These are phyloP conservation scores for Aphelenchoides bicaudatus DNA, from an alignment of 2,888 invertebrate genomes.

Conservation along the genomic window DNA sequence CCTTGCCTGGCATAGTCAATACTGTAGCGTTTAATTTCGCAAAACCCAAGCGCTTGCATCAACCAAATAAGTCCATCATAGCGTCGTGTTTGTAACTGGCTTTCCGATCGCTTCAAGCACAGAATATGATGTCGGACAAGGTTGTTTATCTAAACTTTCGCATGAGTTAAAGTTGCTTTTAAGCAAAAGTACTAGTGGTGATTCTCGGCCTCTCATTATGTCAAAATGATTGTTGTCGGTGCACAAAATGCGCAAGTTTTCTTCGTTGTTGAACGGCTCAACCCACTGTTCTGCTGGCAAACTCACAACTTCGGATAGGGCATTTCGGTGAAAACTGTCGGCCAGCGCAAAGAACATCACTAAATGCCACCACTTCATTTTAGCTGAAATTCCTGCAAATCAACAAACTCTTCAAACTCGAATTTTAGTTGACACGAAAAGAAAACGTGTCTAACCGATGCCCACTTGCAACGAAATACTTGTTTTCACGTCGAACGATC, in stretches of 20 bases:
- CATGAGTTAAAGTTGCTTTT: constrained; percentile 14
- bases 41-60: constrained; percentile 42
- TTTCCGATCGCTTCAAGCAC: constrained; percentile 25
- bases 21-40: constrained; percentile 45
- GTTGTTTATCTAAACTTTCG: constrained; percentile 34
- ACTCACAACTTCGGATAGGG: neutral
- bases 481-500: no score
- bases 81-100: constrained; percentile 23
- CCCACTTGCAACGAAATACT: no score
- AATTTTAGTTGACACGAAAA: no score
- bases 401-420: no score
- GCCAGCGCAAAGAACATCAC: no score
- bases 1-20: constrained; percentile 33
- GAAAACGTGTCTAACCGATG: no score
- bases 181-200: constrained; percentile 25
- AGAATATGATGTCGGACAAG: constrained; percentile 36
- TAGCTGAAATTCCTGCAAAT: no score
- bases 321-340: no score
- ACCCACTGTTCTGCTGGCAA: constrained; percentile 30
- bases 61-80: constrained; percentile 43
- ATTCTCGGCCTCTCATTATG: constrained; percentile 35
- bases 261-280: constrained; percentile 34
- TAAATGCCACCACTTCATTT: no score
- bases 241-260: constrained; percentile 31
- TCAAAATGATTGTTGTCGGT: constrained; percentile 43